Evolutionary conservation across 92 coral and sea anemone species (phyloP), one percentile per base, ranked within the genome.

Genomic region (Epizoanthus scotinus): DNA sequence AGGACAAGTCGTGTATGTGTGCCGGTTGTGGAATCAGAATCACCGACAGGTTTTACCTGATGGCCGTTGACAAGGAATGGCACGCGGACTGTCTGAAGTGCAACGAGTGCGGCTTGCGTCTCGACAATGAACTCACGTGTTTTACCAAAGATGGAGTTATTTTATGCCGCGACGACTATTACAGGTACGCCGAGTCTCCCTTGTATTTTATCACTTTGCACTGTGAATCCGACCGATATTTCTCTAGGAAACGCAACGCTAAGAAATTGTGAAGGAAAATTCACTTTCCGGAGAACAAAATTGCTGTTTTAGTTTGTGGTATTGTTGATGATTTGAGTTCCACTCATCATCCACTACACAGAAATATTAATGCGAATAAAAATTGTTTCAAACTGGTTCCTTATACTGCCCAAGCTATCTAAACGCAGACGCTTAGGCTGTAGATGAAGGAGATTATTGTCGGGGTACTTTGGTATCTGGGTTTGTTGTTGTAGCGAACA

Each of bases 21-120:
- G 95, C 95, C 19, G 99, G 99, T 47, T 95, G 99, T 78, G 99
- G 95, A 2, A 71, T 85, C 5, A 73, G 85, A 62, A 95, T 95
- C 67, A 84, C 82, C 29, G 99, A 95, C 63, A 94, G 97, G 40
- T 95, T 86, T 68, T 95, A 91, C 86, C 64, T 95, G 63, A 81
- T 95, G 91, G 99, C 97, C 21, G 97, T 94, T 13, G 98, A 93
- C 36, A 83, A 88, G 28, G 88, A 88, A 47, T 95, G 99, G 99
- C 99, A 95, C 31, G 85, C 85, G 0, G 94, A 95, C 59, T 95
- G 99, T 71, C 71, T 95, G 78, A 95, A 93, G 79, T 95, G 99
- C 85, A 89, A 81, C 59, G 98, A 95, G 70, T 95, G 99, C 54
- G 89, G 88, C 47, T 69, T 87, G 18, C 85, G 93, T 19, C 94